phyloP scores from a whole-genome alignment of 23 tunicate genomes.

The Styela clava region DNA sequence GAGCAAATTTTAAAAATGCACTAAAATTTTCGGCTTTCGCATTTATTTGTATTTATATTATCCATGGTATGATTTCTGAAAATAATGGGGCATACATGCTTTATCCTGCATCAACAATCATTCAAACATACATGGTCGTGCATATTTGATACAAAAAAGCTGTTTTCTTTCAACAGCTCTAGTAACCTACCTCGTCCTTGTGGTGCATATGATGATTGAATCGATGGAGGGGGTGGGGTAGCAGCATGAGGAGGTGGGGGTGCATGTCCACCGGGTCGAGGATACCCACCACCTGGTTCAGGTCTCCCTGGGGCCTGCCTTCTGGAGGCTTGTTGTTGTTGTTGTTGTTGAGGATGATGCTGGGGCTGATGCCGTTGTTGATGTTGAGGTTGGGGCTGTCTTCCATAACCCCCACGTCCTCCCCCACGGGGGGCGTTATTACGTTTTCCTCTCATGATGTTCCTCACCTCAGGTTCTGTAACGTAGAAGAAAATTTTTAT shows the following conservation, averaged over 20 bases:
- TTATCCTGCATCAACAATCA: too few species aligned
- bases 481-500: neutral
- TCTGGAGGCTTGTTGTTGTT: constrained; percentile 20
- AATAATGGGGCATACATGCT: too few species aligned
- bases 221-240: constrained; percentile 26
- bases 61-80: too few species aligned
- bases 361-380: constrained; percentile 14
- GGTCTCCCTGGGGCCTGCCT: constrained; percentile 36
- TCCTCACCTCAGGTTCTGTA: constrained; percentile 65
- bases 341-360: constrained; percentile 18
- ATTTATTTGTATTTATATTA: too few species aligned
- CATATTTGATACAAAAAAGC: too few species aligned
- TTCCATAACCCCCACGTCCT: constrained; percentile 9
- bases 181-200: constrained; percentile 62
- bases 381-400: constrained; percentile 27
- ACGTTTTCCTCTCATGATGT: constrained; percentile 20
- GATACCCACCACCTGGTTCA: neutral
- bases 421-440: constrained; percentile 27
- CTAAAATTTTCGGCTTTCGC: too few species aligned
- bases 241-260: constrained; percentile 27
- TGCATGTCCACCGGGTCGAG: constrained; percentile 27
- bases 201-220: constrained; percentile 49
- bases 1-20: too few species aligned
- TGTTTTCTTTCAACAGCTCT: too few species aligned
- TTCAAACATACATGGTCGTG: too few species aligned